These are phyloP conservation scores for Hoplodrina blanda DNA, from an alignment of 2,888 invertebrate genomes.

Conservation along the genomic window DNA sequence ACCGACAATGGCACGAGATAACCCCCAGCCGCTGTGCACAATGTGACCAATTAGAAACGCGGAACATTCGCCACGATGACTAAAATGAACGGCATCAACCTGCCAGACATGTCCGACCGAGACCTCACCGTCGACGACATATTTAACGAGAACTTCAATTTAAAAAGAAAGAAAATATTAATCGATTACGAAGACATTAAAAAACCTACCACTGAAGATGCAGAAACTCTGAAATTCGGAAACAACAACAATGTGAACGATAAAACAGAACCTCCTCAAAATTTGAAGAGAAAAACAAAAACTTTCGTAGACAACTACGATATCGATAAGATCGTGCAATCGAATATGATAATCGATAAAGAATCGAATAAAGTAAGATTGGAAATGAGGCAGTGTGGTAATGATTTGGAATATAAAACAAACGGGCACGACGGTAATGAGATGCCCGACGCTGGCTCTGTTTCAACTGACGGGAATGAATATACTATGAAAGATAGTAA, in stretches of 20 bases:
- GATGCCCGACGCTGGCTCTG: slow-evolving; percentile 57
- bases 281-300: slow-evolving; percentile 76
- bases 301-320: slow-evolving; percentile 72
- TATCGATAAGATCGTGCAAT: slow-evolving; percentile 76
- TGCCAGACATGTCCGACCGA: slow-evolving; percentile 79
- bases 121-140: slow-evolving; percentile 81
- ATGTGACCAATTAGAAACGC: slow-evolving; percentile 87
- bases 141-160: slow-evolving; percentile 77
- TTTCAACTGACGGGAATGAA: slow-evolving; percentile 66
- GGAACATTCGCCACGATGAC: slow-evolving; percentile 79
- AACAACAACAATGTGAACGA: slow-evolving; percentile 77
- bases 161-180: slow-evolving; percentile 77
- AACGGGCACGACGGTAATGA: slow-evolving; percentile 58
- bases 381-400: slow-evolving; percentile 73
- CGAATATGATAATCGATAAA: slow-evolving; percentile 81
- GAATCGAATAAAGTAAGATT: slow-evolving; percentile 80
- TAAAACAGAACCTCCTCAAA: slow-evolving; percentile 65
- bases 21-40: slow-evolving; percentile 79
- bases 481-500: slow-evolving; percentile 71
- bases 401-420: slow-evolving; percentile 62
- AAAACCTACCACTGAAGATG: slow-evolving; percentile 56
- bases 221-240: slow-evolving; percentile 58
- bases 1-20: slow-evolving; percentile 86
- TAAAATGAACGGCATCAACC: slow-evolving; percentile 82
- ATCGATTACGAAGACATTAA: slow-evolving; percentile 67